phyloP scores from a whole-genome alignment of 2,797 vertebrate genomes.

The Gambusia yucatana region DNA sequence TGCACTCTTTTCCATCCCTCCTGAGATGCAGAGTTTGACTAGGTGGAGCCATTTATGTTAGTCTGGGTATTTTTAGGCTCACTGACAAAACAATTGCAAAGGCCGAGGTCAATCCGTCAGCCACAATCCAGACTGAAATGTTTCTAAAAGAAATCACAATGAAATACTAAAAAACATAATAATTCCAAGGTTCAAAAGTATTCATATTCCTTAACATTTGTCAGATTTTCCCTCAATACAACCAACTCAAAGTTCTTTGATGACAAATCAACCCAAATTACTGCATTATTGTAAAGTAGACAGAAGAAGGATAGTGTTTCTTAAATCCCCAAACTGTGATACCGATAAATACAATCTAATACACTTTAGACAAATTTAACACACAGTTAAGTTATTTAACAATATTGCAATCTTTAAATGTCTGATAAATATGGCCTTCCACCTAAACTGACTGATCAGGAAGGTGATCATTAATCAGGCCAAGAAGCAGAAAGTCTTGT shows the following conservation, averaged over 20 bases:
- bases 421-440: background rate
- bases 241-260: background rate
- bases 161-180: background rate
- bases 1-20: constrained; percentile 23
- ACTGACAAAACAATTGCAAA: background rate
- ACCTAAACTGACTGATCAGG: background rate
- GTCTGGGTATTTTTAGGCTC: constrained; percentile 5
- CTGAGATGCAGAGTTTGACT: constrained; percentile 1
- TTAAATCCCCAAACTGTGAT: background rate
- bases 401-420: background rate
- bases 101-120: background rate
- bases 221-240: background rate
- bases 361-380: background rate
- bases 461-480: background rate
- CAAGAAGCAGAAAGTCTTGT: background rate
- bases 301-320: background rate
- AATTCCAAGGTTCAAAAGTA: background rate
- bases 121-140: constrained; percentile 7
- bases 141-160: background rate
- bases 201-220: background rate
- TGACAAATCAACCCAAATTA: background rate
- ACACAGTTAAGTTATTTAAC: background rate
- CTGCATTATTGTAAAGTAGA: background rate
- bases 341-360: background rate
- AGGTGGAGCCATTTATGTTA: background rate